phyloP scores from a whole-genome alignment of 2,797 vertebrate genomes.

The Argentina silus region DNA sequence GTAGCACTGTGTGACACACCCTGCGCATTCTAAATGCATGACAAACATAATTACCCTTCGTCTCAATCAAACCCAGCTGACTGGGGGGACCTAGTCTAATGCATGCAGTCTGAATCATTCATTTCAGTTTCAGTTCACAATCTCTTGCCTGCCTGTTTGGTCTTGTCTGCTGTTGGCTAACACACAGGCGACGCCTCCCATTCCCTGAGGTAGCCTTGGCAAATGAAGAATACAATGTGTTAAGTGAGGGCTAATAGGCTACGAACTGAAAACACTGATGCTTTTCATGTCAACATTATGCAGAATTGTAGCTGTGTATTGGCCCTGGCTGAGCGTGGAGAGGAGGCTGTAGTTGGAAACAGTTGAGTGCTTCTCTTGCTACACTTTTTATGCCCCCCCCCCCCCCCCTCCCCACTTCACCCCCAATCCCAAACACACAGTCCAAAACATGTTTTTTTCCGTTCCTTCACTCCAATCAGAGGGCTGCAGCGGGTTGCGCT shows the following conservation, averaged over 20 bases:
- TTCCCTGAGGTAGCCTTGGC: not conserved
- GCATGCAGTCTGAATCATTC: not conserved
- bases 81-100: not conserved
- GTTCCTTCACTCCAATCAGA: slow-evolving; percentile 1
- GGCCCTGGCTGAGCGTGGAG: not conserved
- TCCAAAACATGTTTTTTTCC: not conserved
- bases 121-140: not conserved
- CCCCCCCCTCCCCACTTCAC: not conserved
- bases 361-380: not conserved
- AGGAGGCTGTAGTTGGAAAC: not conserved
- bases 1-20: not conserved
- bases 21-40: not conserved
- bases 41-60: not conserved
- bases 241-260: not conserved
- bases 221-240: not conserved
- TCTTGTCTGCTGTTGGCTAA: not conserved
- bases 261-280: slow-evolving; percentile 6
- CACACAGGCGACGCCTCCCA: not conserved
- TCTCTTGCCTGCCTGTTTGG: not conserved
- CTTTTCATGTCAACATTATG: not conserved
- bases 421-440: not conserved
- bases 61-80: not conserved
- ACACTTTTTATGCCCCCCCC: not conserved
- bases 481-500: not conserved
- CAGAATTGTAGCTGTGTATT: not conserved